Conservation (phyloP, 35 echinoderm and acorn worm species). For the Heliocidaris tuberculata region DNA sequence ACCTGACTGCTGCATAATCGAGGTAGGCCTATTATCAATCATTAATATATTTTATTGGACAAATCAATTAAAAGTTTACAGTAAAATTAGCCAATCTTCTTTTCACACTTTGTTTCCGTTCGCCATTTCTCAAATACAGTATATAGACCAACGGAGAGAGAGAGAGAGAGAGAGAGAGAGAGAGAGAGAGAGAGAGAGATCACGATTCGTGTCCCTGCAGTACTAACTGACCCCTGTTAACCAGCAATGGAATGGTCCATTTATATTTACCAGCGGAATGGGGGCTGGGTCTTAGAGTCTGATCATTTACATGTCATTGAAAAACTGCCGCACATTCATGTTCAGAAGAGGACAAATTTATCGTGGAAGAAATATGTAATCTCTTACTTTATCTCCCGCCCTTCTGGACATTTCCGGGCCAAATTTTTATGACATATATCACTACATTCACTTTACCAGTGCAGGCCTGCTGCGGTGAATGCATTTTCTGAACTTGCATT, state of each 20-base stretch:
- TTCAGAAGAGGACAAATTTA: neutral
- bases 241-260: conserved; percentile 6
- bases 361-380: neutral
- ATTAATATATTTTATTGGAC: too few relatives aligned
- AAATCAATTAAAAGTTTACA: too few relatives aligned
- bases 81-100: too few relatives aligned
- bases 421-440: neutral
- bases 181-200: neutral
- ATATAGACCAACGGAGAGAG: too few relatives aligned
- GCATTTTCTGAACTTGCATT: too few relatives aligned
- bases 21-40: too few relatives aligned
- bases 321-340: neutral
- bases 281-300: neutral
- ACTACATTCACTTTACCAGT: too few relatives aligned
- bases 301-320: neutral
- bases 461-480: too few relatives aligned
- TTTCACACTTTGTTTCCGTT: too few relatives aligned
- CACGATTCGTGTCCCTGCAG: neutral
- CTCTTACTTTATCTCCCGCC: neutral
- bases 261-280: conserved; percentile 20
- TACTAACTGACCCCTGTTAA: neutral
- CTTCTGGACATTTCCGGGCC: neutral
- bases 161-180: too few relatives aligned
- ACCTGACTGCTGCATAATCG: too few relatives aligned
- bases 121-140: too few relatives aligned